A percentile compares a stretch with the other conserved stretches of the same genome.
Conservation (phyloP, 1,140 invertebrate species). For the Nylanderia fulva region DNA sequence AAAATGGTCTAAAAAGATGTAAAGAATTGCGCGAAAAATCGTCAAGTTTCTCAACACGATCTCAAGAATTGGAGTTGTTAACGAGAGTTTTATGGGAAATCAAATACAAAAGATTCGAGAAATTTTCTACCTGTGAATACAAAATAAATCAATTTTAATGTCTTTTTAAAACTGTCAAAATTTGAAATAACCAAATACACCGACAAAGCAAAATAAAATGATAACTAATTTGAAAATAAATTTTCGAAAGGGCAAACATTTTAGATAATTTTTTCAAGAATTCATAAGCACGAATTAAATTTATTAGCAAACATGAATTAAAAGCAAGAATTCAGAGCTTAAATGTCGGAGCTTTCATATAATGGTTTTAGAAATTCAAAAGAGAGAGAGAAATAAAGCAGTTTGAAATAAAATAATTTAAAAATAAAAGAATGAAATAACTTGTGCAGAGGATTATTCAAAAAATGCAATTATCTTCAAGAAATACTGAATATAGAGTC, state of each 20-base stretch:
- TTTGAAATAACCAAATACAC: not conserved
- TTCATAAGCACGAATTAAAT: not conserved
- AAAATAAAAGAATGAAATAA: not conserved
- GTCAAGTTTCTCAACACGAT: not conserved
- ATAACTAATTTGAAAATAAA: not conserved
- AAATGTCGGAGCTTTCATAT: not conserved
- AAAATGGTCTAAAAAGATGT: not conserved
- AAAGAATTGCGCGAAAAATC: constrained; percentile 2
- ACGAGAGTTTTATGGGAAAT: not conserved
- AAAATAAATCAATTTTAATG: not conserved
- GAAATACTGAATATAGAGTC: not conserved
- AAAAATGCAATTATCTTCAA: not conserved
- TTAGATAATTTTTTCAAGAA: not conserved
- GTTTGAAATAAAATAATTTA: too few relatives aligned
- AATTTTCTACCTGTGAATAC: not conserved
- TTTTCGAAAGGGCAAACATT: not conserved
- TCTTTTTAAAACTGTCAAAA: not conserved
- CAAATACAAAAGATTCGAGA: not conserved
- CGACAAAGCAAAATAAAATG: not conserved
- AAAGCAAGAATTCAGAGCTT: not conserved
- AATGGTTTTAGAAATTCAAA: not conserved
- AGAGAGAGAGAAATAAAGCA: too few relatives aligned
- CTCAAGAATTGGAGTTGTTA: not conserved
- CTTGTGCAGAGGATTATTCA: not conserved
- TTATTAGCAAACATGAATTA: not conserved